Conservation (phyloP, 2,888 invertebrate species). For the Thymelicus sylvestris region DNA sequence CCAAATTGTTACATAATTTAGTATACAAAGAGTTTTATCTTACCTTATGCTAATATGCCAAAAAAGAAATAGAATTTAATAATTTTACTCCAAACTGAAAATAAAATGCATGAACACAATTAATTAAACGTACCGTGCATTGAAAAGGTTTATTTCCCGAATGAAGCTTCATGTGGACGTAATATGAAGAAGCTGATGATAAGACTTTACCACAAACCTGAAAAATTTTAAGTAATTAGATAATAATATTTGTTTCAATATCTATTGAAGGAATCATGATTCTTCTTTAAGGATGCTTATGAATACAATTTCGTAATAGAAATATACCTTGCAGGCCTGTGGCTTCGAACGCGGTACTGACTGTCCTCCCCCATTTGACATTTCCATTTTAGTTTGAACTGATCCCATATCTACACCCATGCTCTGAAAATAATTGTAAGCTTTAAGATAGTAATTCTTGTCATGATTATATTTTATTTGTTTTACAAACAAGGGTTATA, state of each 20-base stretch:
- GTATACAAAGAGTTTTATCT: not conserved
- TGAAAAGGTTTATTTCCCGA: slow-evolving; percentile 92
- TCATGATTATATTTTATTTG: no score
- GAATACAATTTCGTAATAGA: not conserved
- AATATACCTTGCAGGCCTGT: slow-evolving; percentile 88
- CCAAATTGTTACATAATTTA: not conserved
- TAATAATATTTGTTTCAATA: not conserved
- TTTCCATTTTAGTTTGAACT: slow-evolving; percentile 81
- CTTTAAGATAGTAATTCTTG: no score
- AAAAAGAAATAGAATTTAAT: not conserved
- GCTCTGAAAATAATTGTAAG: slow-evolving; percentile 55
- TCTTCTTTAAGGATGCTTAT: no score
- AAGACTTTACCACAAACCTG: slow-evolving; percentile 90
- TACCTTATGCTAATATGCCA: not conserved
- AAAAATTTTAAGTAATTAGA: slow-evolving; percentile 42
- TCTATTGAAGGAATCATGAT: not conserved
- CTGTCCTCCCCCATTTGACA: slow-evolving; percentile 69
- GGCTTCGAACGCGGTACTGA: slow-evolving; percentile 86
- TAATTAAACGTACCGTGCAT: slow-evolving; percentile 84
- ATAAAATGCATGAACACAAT: not conserved
- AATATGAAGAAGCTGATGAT: slow-evolving; percentile 91
- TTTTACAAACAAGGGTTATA: no score
- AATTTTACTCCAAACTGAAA: not conserved
- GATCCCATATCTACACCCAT: slow-evolving; percentile 80
- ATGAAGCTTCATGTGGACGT: slow-evolving; percentile 93